Base-by-base conservation (phyloP, 2,888 invertebrate genomes). In the Chrysodeixis includens region DNA sequence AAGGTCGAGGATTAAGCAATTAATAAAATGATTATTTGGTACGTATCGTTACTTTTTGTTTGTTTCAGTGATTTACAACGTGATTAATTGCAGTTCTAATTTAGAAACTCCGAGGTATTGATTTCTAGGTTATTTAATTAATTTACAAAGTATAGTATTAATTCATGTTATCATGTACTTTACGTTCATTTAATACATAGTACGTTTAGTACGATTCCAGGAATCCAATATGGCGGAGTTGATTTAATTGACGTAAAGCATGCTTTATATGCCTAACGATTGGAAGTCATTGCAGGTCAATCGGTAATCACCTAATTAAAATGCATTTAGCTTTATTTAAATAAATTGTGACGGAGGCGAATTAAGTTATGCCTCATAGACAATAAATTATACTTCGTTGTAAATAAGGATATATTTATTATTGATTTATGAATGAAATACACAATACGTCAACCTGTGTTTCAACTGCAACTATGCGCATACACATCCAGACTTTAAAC, bases 1-100 rank as follows among this genome's bases (percentile, higher is more conserved):
- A 83, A 83, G 83, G 83, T 83, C 84, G 83, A 71, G 63, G 65
- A 77, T 79, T 78, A 71, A 49, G 71, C 72, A 78, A 76, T 76
- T 76, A 74, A 71, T 74, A 54, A 73, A 69, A 70, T 67, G 10
- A 57, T 67, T 68, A 71, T 71, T 71, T 59, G 9, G 44, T 66
- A 64, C 1, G 46, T 57, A 62, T 54, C 56, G 62, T 8, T 44
- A 10, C n/a, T 55, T 69, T 62, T 62, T 68, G 57, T 69, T 55
- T 65, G 58, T 49, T 56, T 46, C 53, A 30, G 49, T 40, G 30
- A 65, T 66, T 62, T 44, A 6, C 35, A 16, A 46, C 26, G 18
- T 56, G 44, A 52, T 56, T 8, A 32, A 22, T 54, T 46, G 20
- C 26, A 54, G 32, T 67, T 62, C 14, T 30, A 22, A 49, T 54